A percentile compares a stretch with the other conserved stretches of the same genome.
phyloP scores from a whole-genome alignment of 2,113 vertebrate genomes.

The Crotalus helleri region DNA sequence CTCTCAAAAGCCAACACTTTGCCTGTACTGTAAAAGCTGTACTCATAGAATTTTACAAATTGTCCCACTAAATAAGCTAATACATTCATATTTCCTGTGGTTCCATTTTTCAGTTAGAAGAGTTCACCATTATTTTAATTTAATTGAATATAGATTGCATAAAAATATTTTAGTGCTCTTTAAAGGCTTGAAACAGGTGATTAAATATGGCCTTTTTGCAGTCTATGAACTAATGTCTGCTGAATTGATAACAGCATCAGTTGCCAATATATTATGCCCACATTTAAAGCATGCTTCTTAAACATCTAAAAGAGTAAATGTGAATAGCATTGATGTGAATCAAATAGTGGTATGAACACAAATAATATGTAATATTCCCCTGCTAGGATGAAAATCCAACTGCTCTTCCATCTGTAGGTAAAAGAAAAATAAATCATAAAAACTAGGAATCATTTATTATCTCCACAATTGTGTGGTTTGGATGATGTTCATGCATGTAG shows the following conservation, averaged over 20 bases:
- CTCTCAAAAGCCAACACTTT: not conserved
- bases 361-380: not conserved
- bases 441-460: not conserved
- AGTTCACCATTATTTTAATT: not conserved
- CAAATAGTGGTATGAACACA: not conserved
- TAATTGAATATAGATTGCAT: not conserved
- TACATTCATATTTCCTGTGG: not conserved
- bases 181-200: not conserved
- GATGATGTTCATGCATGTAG: conserved; percentile 21
- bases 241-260: not conserved
- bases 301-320: not conserved
- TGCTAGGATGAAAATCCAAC: not conserved
- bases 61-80: not conserved
- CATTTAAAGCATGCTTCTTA: not conserved
- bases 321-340: not conserved
- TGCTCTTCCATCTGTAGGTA: not conserved
- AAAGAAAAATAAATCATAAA: not conserved
- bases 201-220: not conserved
- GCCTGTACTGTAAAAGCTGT: not conserved
- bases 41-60: not conserved
- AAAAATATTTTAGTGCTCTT: not conserved
- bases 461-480: conserved; percentile 35
- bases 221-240: not conserved
- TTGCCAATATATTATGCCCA: not conserved
- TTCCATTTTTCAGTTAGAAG: not conserved